Evolutionary conservation across 2,797 vertebrate genomes (phyloP), one percentile per base, ranked within the genome.

Genomic region (Pterois miles): DNA sequence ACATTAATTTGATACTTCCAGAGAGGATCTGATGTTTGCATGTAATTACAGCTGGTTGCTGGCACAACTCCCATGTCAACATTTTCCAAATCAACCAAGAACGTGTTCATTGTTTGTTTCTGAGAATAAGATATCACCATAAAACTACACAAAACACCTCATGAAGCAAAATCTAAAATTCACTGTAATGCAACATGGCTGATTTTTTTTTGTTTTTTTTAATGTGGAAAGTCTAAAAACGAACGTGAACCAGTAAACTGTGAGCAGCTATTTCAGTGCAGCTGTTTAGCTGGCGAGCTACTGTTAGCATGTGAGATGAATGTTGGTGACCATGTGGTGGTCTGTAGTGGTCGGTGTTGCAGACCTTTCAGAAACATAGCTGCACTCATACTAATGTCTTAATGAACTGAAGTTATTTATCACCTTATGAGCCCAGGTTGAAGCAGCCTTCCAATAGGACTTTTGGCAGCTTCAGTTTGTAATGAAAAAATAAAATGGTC

Each of bases 331-430:
- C 29, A n/a, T 40, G 65, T 23, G 31, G 31, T 58, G 64, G 65
- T 67, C 8, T 40, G 65, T 23, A 27, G 31, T 58, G 64, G 65
- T 67, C 8, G 0, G 7, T 58, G 38, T 71, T 71, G 78, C 38
- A 50, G 57, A 79, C 20, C 20, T 66, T 76, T n/a, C n/a, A n/a
- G 40, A 68, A 80, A 80, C 6, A 4, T 65, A 78, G 75, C 62
- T 87, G 81, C 74, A 80, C 69, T 83, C 80, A 75, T 62, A 90
- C 91, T 88, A 80, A 89, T 85, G 91, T 93, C 91, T 92, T 93
- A 92, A 92, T 74, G 34, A 84, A 70, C 29, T 72, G 27, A 34
- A 70, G 31, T 65, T 27, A 46, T 72, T 74, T 50, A 60, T 70
- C 9, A 57, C 33, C n/a, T 38, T 31, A 56, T 58, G 38, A 64